Evolutionary conservation across 2,113 vertebrate species (phyloP).

Genomic region (Phalacrocorax aristotelis): DNA sequence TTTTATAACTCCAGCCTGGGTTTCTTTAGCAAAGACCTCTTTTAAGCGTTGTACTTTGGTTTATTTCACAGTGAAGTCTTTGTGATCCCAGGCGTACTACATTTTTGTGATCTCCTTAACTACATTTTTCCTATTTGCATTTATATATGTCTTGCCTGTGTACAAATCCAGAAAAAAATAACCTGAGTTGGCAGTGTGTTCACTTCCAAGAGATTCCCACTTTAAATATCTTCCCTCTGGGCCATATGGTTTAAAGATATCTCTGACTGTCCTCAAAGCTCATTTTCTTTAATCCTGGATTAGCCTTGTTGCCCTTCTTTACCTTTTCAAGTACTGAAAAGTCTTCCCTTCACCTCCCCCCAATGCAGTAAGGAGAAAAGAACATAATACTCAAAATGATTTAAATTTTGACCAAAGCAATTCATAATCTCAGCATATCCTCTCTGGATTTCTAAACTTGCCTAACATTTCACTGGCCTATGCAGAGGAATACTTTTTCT

Average conservation of each 20-base stretch:
- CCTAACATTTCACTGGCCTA: background rate
- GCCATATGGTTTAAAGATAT: conserved; percentile 10
- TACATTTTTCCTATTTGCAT: background rate
- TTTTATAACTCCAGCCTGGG: background rate
- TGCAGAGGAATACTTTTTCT: background rate
- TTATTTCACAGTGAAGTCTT: background rate
- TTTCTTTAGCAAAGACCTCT: background rate
- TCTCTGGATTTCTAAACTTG: background rate
- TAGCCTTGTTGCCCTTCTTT: conserved; percentile 39
- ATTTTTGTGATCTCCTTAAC: background rate
- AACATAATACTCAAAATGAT: background rate
- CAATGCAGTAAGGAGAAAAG: background rate
- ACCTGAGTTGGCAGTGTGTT: background rate
- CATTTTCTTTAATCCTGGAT: conserved; percentile 63
- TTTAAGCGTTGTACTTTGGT: background rate
- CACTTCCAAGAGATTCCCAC: background rate
- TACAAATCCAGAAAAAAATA: conserved; percentile 3
- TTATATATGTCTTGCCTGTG: background rate
- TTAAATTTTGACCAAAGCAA: background rate
- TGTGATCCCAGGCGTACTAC: background rate
- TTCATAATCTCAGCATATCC: background rate
- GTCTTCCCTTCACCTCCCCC: background rate
- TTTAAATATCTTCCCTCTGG: conserved; percentile 42
- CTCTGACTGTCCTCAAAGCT: conserved; percentile 41
- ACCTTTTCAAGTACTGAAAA: conserved; percentile 31